These are phyloP conservation scores for Luscinia luscinia DNA, from an alignment of 2,797 vertebrate genomes.

Conservation along the genomic window DNA sequence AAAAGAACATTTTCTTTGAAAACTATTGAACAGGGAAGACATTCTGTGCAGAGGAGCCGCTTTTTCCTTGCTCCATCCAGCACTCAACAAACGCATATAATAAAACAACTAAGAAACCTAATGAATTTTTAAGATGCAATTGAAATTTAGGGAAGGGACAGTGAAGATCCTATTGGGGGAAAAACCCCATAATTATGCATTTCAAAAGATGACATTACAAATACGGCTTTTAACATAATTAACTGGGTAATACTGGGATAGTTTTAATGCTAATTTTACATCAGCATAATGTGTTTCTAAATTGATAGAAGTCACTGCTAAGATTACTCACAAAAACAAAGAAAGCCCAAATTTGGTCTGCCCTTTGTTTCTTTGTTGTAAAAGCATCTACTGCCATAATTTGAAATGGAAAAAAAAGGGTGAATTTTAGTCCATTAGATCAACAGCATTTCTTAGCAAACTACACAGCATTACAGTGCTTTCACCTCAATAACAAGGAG, in stretches of 20 bases:
- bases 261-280: slow-evolving; percentile 20
- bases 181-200: not conserved
- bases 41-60: not conserved
- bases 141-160: slow-evolving; percentile 8
- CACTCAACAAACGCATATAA: not conserved
- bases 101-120: slow-evolving; percentile 1
- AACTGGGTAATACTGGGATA: not conserved
- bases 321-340: not conserved
- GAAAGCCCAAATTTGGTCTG: not conserved
- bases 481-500: not conserved
- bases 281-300: not conserved
- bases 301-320: not conserved
- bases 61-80: not conserved
- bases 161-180: not conserved
- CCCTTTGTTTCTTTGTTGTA: not conserved
- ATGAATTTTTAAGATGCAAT: slow-evolving; percentile 31
- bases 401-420: not conserved
- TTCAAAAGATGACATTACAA: slow-evolving; percentile 5
- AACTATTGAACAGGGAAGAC: slow-evolving; percentile 4
- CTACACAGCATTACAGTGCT: not conserved
- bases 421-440: not conserved
- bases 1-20: slow-evolving; percentile 28
- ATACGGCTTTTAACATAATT: not conserved
- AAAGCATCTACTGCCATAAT: not conserved
- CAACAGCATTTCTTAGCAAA: not conserved